Conservation (phyloP, 2,888 invertebrate species). For the Cetonia aurata region DNA sequence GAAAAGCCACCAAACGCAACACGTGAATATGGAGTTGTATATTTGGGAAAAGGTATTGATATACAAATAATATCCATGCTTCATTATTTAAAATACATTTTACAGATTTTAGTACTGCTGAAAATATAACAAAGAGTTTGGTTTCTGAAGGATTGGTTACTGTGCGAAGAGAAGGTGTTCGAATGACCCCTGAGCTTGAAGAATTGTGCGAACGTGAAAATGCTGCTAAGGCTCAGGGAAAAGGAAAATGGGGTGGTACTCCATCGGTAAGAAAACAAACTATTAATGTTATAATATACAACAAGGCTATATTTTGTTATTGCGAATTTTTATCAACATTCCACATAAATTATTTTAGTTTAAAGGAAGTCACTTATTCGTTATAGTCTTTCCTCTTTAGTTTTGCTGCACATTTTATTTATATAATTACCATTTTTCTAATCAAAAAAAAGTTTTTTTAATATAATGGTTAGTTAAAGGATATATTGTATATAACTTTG, state of each 20-base stretch:
- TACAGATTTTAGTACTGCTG: slow-evolving; percentile 74
- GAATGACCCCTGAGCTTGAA: slow-evolving; percentile 75
- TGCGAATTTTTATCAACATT: neutral
- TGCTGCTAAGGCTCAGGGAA: slow-evolving; percentile 86
- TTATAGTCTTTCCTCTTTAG: neutral
- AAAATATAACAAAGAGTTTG: slow-evolving; percentile 90
- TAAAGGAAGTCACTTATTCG: neutral
- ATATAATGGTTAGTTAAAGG: neutral
- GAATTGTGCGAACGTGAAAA: slow-evolving; percentile 89
- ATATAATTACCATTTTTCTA: neutral
- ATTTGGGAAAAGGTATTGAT: slow-evolving; percentile 81
- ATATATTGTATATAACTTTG: neutral
- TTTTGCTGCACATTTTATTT: neutral
- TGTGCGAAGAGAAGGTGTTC: slow-evolving; percentile 78
- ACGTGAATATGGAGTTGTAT: slow-evolving; percentile 91
- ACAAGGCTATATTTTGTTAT: slow-evolving; percentile 6
- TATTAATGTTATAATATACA: too few relatives aligned
- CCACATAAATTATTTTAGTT: neutral
- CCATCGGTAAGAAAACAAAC: slow-evolving; percentile 53
- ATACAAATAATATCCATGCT: slow-evolving; percentile 18
- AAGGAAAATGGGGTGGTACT: slow-evolving; percentile 80
- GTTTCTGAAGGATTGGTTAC: slow-evolving; percentile 91
- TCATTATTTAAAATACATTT: slow-evolving; percentile 44
- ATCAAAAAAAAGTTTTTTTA: neutral
- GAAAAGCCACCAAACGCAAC: slow-evolving; percentile 87